Evolutionary conservation across 2,888 invertebrate species (phyloP).

Genomic region (Platypus cylindrus): DNA sequence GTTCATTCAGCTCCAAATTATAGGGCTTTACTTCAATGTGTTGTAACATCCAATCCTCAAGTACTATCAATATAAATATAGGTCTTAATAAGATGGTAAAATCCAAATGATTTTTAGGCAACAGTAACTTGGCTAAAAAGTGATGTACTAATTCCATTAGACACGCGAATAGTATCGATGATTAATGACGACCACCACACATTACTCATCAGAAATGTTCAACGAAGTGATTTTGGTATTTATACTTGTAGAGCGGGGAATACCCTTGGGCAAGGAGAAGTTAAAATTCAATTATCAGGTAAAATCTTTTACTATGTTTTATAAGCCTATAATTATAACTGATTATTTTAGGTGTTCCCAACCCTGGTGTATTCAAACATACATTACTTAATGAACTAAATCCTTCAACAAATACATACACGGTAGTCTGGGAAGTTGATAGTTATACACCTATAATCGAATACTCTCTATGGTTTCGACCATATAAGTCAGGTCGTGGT

Average conservation of each 20-base stretch:
- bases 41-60: constrained; percentile 54
- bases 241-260: constrained; percentile 71
- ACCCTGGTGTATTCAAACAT: constrained; percentile 55
- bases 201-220: constrained; percentile 55
- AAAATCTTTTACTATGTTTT: constrained; percentile 6
- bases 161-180: constrained; percentile 32
- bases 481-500: constrained; percentile 37
- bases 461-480: constrained; percentile 48
- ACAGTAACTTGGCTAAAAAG: constrained; percentile 55
- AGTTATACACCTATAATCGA: constrained; percentile 70
- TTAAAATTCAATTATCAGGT: constrained; percentile 63
- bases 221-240: constrained; percentile 57
- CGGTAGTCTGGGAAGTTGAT: constrained; percentile 74
- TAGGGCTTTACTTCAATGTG: constrained; percentile 56
- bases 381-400: constrained; percentile 32
- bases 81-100: no score
- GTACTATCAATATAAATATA: constrained; percentile 6
- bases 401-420: constrained; percentile 45
- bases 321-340: background rate
- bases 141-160: constrained; percentile 42
- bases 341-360: constrained; percentile 45
- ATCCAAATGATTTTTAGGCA: no score
- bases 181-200: constrained; percentile 43
- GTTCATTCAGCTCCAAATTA: constrained; percentile 64
- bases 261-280: constrained; percentile 55